Evolutionary conservation across 1,140 invertebrate genomes (phyloP).

Genomic region (Caenorhabditis brenneri): DNA sequence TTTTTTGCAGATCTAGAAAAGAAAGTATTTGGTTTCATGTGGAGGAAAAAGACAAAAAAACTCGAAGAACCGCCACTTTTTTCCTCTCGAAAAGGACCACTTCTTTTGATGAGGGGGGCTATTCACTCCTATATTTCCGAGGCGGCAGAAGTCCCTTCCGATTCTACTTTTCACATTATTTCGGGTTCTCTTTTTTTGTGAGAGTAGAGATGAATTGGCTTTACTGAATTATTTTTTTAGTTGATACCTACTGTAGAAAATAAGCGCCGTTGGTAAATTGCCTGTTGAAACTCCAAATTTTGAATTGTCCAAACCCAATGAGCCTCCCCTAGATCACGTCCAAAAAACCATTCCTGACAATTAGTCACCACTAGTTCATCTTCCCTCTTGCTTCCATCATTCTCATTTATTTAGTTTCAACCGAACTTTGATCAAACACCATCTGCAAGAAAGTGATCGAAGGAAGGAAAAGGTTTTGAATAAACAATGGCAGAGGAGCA

Average conservation of each 20-base stretch:
- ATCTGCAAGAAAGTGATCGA: not conserved
- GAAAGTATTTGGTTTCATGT: slow-evolving; percentile 16
- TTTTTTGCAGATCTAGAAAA: not conserved
- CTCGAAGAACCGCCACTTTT: not conserved
- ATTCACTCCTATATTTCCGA: too few relatives aligned
- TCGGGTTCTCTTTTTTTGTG: not conserved
- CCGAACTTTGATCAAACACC: not conserved
- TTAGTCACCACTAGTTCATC: too few relatives aligned
- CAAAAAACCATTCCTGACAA: too few relatives aligned
- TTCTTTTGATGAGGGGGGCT: not conserved
- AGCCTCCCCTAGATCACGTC: too few relatives aligned
- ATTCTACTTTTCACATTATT: not conserved
- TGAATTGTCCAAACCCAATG: too few relatives aligned
- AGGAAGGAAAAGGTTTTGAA: not conserved
- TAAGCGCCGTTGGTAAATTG: too few relatives aligned
- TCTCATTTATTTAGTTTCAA: too few relatives aligned
- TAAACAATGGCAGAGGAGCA: not conserved
- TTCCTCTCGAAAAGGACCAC: not conserved
- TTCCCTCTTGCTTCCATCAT: not conserved
- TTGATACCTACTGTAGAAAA: too few relatives aligned
- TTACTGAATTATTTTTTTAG: too few relatives aligned
- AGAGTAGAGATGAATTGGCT: too few relatives aligned
- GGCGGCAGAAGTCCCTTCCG: not conserved
- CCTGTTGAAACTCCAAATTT: too few relatives aligned
- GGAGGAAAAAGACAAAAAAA: not conserved